phyloP scores from a whole-genome alignment of 2,797 vertebrate species.

The Octomys mimax region DNA sequence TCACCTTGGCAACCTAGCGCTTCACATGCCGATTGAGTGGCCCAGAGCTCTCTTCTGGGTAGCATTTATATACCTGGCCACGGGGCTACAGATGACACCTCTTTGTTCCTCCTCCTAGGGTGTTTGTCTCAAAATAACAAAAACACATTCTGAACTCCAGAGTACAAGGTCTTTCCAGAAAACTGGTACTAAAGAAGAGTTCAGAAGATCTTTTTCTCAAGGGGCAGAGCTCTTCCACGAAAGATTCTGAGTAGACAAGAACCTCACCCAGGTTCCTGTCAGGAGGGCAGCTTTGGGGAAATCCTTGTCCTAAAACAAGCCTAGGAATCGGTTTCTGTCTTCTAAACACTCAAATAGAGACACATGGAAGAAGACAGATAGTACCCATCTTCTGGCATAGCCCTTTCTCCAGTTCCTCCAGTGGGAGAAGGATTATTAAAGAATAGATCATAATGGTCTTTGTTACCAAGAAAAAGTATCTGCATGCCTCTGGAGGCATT shows the following conservation, averaged over 20 bases:
- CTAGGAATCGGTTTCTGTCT: not conserved
- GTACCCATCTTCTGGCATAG: not conserved
- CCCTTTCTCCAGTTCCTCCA: not conserved
- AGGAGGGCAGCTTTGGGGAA: not conserved
- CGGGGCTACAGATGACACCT: not conserved
- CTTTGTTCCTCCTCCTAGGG: not conserved
- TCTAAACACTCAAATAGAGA: not conserved
- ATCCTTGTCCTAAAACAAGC: not conserved
- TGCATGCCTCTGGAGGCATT: not conserved
- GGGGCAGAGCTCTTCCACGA: not conserved
- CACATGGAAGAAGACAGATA: not conserved
- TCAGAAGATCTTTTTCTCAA: not conserved
- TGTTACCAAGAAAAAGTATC: not conserved
- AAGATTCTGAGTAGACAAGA: not conserved
- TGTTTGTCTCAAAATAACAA: slow-evolving; percentile 14
- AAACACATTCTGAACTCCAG: not conserved
- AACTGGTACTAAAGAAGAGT: not conserved
- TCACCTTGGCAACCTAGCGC: slow-evolving; percentile 58
- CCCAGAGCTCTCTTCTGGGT: not conserved
- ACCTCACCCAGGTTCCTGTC: not conserved
- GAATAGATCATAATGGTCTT: not conserved
- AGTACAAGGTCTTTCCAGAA: slow-evolving; percentile 31
- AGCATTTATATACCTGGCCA: slow-evolving; percentile 4
- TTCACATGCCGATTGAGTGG: slow-evolving; percentile 2
- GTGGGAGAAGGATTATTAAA: not conserved